These are phyloP conservation scores for Zophobas morio DNA, from an alignment of 1,140 invertebrate genomes.

Conservation along the genomic window DNA sequence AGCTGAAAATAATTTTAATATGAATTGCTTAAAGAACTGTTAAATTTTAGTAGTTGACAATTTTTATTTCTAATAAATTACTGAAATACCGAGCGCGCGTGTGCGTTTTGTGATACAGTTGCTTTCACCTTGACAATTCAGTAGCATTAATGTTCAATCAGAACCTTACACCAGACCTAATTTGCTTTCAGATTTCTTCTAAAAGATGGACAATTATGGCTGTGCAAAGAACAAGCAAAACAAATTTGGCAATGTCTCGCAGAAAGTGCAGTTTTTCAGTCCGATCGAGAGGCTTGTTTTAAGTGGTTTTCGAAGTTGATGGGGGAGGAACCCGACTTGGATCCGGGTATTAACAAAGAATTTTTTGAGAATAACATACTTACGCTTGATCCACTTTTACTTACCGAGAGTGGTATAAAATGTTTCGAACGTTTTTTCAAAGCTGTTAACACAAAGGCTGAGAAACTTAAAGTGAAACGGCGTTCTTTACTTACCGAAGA, in stretches of 20 bases:
- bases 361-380: constrained; percentile 98
- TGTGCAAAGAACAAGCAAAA: constrained; percentile 96
- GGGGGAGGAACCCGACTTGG: constrained; percentile 97
- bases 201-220: constrained; percentile 95
- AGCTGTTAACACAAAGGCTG: constrained; percentile 96
- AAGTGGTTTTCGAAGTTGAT: constrained; percentile 99
- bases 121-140: no score
- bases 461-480: constrained; percentile 90
- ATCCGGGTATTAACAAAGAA: constrained; percentile 95
- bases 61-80: no score
- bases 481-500: constrained; percentile 86
- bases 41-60: no score
- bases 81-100: no score
- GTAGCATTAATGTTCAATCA: no score
- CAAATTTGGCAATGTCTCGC: constrained; percentile 98
- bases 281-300: constrained; percentile 96
- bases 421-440: constrained; percentile 97
- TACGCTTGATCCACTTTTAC: constrained; percentile 89
- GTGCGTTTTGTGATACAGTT: no score
- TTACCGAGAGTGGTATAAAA: constrained; percentile 97
- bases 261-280: constrained; percentile 91
- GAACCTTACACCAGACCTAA: no score
- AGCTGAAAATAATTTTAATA: no score
- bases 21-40: no score
- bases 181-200: constrained; percentile 78